Evolutionary conservation across 2,888 invertebrate species (phyloP), one percentile per base, ranked within the genome.

Genomic region (Protophormia terraenovae): DNA sequence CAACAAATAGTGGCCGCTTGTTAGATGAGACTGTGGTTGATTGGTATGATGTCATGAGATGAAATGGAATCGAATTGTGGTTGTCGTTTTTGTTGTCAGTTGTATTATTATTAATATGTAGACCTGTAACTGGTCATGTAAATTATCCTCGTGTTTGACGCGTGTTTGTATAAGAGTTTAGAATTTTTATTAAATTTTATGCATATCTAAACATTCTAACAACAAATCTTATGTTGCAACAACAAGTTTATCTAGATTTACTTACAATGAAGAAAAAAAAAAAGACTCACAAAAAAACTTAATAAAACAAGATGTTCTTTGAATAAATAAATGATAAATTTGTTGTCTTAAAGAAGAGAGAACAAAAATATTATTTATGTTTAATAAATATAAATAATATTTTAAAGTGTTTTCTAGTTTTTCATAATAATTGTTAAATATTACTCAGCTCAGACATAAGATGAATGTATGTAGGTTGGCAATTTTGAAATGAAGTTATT

Each of bases 131-230:
- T 75, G 78, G 69, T 82, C 78, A 83, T 82, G 82, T 82, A 82
- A 83, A 83, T 85, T 82, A 79, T 85, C 58, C 64, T 71, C 78
- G 78, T 85, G 83, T 75, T 83, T 58, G 66, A 66, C 82, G 85
- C 82, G 85, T 85, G 82, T 82, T 14, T 55, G 41, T 16, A 7
- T 19, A 19, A 4, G 32, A 45, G 47, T 32, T 80, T 50, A 12
- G 60, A 55, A 73, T 45, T 10, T 10, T 75, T 79, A 53, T 71
- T 80, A 71, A 80, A 80, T 64, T 83, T 64, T 64, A 71, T 82
- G 45, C 35, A 55, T 71, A 55, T 64, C 71, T 55, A 62, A 71
- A 35, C 76, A 71, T 62, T 47, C 32, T 60, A 50, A 24, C 41
- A 71, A 24, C 41, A 76, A 45, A 19, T 10, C 8, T 45, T 55